A percentile compares a stretch with the other conserved stretches of the same genome.
phyloP scores from a whole-genome alignment of 92 coral and sea anemone genomes.

The Plumapathes pennacea region DNA sequence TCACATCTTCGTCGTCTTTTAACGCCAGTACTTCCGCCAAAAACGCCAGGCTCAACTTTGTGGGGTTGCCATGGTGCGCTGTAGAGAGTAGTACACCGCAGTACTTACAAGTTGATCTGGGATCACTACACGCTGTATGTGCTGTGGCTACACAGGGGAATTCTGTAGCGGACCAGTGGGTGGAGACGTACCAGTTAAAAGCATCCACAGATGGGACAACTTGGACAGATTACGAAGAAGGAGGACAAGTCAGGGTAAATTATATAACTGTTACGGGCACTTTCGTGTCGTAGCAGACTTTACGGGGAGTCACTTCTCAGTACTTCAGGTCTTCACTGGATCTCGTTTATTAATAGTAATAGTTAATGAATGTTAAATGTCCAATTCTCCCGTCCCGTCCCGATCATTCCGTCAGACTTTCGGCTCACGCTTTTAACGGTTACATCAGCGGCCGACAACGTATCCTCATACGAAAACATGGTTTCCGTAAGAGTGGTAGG shows the following conservation, averaged over 20 bases:
- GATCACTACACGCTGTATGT: constrained; percentile 18
- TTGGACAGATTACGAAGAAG: constrained; percentile 22
- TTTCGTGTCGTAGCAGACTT: too few species aligned
- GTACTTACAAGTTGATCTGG: constrained; percentile 27
- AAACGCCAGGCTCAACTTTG: constrained; percentile 8
- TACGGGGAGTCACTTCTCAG: too few species aligned
- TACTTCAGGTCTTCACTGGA: too few species aligned
- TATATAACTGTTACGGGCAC: too few species aligned
- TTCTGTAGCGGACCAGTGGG: constrained; percentile 32
- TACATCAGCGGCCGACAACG: too few species aligned
- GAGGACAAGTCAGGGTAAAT: constrained; percentile 19
- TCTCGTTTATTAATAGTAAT: too few species aligned
- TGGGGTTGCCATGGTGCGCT: constrained; percentile 21
- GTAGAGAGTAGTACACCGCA: constrained; percentile 5
- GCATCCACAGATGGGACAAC: constrained; percentile 20
- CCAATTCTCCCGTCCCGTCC: too few species aligned
- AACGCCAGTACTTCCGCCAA: neutral
- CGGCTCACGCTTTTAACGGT: too few species aligned
- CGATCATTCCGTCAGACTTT: too few species aligned
- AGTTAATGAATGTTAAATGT: too few species aligned
- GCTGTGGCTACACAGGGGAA: constrained; percentile 40
- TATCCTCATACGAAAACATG: too few species aligned
- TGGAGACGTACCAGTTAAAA: constrained; percentile 31
- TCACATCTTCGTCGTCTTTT: constrained; percentile 11
- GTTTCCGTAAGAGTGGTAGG: too few species aligned